Conservation (phyloP, 2,113 vertebrate species). For the Megaleporinus macrocephalus region DNA sequence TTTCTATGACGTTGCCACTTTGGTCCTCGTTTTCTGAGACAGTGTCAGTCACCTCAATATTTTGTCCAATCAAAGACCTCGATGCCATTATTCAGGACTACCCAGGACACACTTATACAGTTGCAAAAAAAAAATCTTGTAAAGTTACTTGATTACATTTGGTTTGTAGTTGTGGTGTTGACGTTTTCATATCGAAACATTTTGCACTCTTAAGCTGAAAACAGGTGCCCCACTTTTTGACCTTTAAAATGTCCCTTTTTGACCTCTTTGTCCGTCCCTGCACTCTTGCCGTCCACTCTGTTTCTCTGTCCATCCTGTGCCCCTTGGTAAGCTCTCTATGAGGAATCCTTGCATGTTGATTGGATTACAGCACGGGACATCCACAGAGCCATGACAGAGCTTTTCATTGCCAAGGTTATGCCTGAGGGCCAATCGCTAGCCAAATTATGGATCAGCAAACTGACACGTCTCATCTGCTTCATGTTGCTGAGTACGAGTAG, state of each 20-base stretch:
- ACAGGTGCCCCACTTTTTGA: slow-evolving; percentile 37
- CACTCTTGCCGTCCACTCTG: not conserved
- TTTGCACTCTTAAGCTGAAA: slow-evolving; percentile 53
- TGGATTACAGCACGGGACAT: slow-evolving; percentile 40
- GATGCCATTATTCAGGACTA: slow-evolving; percentile 3
- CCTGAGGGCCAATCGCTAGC: not conserved
- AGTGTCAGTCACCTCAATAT: slow-evolving; percentile 10
- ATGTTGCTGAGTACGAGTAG: not conserved
- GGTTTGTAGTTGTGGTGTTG: slow-evolving; percentile 37
- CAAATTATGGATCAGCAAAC: not conserved
- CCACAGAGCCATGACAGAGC: slow-evolving; percentile 6
- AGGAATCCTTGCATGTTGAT: slow-evolving; percentile 42
- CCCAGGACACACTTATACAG: slow-evolving; percentile 1
- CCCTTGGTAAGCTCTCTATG: slow-evolving; percentile 9
- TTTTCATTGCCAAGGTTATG: slow-evolving; percentile 1
- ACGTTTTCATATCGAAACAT: slow-evolving; percentile 43
- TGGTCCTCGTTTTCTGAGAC: slow-evolving; percentile 9
- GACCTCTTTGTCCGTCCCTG: slow-evolving; percentile 9
- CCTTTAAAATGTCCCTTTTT: slow-evolving; percentile 31
- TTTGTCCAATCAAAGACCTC: not conserved
- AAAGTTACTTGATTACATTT: slow-evolving; percentile 51
- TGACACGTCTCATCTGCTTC: slow-evolving; percentile 19
- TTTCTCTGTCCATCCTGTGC: not conserved
- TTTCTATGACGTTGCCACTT: slow-evolving; percentile 16
- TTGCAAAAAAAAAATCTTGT: slow-evolving; percentile 16